Conservation (phyloP, 2,797 vertebrate genomes). For the Mastacembelus armatus region DNA sequence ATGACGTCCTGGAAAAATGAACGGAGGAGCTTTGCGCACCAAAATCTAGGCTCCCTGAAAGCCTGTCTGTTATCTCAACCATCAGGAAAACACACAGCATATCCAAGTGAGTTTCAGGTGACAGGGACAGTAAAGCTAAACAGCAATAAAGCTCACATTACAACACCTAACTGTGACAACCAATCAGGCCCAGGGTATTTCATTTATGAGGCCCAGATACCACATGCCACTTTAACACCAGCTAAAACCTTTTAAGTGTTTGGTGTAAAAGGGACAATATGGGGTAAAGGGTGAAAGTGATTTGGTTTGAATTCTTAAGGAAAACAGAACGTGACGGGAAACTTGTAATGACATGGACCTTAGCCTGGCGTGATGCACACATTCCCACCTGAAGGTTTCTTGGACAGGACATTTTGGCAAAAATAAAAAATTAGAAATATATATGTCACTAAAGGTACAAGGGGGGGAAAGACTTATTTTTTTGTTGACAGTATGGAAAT, state of each 20-base stretch:
- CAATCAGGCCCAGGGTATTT: constrained; percentile 41
- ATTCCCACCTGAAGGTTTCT: neutral
- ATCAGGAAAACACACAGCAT: constrained; percentile 15
- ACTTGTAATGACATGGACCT: neutral
- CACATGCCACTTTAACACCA: constrained; percentile 39
- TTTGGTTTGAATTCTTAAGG: neutral
- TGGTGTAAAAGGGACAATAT: constrained; percentile 31
- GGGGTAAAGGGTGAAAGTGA: neutral
- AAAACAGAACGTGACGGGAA: neutral
- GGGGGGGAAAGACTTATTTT: no score
- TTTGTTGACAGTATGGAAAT: no score
- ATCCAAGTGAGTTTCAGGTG: constrained; percentile 53
- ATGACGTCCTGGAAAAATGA: constrained; percentile 45
- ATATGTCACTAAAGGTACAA: neutral
- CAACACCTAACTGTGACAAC: constrained; percentile 42
- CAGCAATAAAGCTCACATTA: constrained; percentile 53
- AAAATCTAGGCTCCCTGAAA: constrained; percentile 22
- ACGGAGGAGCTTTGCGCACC: constrained; percentile 1
- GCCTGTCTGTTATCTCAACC: constrained; percentile 33
- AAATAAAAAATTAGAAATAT: neutral
- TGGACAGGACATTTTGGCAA: neutral
- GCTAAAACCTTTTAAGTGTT: constrained; percentile 22
- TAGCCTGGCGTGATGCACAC: neutral
- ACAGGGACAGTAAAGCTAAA: constrained; percentile 59
- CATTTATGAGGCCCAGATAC: constrained; percentile 45